Base-by-base conservation (phyloP, 2,888 invertebrate species). In the Pollenia griseotomentosa region DNA sequence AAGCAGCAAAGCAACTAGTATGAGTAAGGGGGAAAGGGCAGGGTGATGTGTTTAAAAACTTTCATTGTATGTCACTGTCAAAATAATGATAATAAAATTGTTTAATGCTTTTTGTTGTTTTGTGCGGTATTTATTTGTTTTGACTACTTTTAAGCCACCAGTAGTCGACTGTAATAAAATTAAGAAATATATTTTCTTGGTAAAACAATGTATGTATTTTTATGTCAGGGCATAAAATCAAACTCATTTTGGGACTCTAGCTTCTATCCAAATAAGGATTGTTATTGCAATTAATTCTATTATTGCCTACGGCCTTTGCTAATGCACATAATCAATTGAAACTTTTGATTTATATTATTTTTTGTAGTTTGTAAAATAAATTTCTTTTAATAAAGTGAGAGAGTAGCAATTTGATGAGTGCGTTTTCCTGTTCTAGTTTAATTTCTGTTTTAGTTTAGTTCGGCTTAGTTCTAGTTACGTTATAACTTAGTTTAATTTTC, bases 21-120 rank as follows among this genome's bases (percentile, higher is more conserved):
- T 6, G 33, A 33, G 19, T 48, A 51, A 59, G 51, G 33, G 11
- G 14, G 19, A 1, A 44, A 44, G 9, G 33, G 44, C 44, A 4
- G 63, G 44, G 70, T 53, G 44, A 16, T 8, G 33, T 77, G 55
- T 71, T 70, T 23, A 57, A 59, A 73, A 87, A 87, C 59, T 78
- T 87, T 87, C 55, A 78, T 81, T 81, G 81, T 87, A 84, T 84
- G 87, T 87, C 87, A 87, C 84, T 87, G 87, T 87, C 87, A 84
- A 82, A 78, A 84, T 84, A 87, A 84, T 87, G 87, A 84, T 87
- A 84, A 84, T 87, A 87, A 87, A 87, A 87, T 87, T 84, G 74
- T 79, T 87, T 87, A 84, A 87, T 82, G 81, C 33, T 84, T 78
- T 82, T 84, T 68, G 78, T 87, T 84, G 73, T 74, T 82, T 53